Conservation (phyloP, 2,888 invertebrate species). For the Phoronis australis region DNA sequence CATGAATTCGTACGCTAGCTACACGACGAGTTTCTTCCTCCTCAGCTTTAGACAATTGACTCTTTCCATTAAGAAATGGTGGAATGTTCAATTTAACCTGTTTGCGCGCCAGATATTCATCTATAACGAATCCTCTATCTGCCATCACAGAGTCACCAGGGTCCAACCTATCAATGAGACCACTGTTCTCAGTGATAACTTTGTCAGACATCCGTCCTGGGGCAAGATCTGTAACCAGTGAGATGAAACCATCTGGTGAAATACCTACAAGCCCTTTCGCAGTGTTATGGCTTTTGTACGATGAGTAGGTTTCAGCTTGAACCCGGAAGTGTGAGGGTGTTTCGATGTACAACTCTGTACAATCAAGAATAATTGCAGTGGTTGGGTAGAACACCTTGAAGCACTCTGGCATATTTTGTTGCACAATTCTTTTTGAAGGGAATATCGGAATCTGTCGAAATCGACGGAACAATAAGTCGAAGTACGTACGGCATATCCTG, state of each 20-base stretch:
- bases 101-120: slow-evolving; percentile 4
- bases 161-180: slow-evolving; percentile 6
- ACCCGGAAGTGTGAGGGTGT: too few relatives aligned
- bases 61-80: slow-evolving; percentile 7
- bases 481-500: slow-evolving; percentile 8
- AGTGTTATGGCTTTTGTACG: slow-evolving; percentile 8
- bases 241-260: slow-evolving; percentile 5
- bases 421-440: slow-evolving; percentile 6
- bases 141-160: slow-evolving; percentile 11
- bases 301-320: slow-evolving; percentile 4
- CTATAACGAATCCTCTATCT: slow-evolving; percentile 13
- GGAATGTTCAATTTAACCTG: slow-evolving; percentile 8
- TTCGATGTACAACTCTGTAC: slow-evolving; percentile 12
- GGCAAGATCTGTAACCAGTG: slow-evolving; percentile 9
- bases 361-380: slow-evolving; percentile 11
- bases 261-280: slow-evolving; percentile 11
- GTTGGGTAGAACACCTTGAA: slow-evolving; percentile 11
- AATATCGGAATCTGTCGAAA: slow-evolving; percentile 8
- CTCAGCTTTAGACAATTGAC: slow-evolving; percentile 5
- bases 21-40: slow-evolving; percentile 1
- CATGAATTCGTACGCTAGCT: slow-evolving; percentile 5
- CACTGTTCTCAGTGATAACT: slow-evolving; percentile 6
- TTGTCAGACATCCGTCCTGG: slow-evolving; percentile 11
- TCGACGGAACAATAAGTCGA: slow-evolving; percentile 7
- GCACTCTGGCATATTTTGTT: slow-evolving; percentile 4